Conservation (phyloP, 2,888 invertebrate species). For the Asteroscopus sphinx region DNA sequence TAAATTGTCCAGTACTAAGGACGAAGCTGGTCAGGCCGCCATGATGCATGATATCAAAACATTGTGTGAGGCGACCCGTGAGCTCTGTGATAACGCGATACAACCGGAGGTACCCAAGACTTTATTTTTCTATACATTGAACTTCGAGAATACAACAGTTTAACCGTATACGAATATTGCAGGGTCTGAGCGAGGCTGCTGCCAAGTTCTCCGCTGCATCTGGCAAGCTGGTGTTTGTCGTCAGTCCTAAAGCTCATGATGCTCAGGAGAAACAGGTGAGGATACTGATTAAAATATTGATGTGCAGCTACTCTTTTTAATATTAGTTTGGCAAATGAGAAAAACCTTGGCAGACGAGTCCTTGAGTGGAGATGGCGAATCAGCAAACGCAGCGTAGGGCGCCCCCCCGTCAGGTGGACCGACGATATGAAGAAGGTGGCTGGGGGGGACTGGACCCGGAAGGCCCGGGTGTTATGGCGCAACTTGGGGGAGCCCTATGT, state of each 20-base stretch:
- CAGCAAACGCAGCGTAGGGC: too few species aligned
- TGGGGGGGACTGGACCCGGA: too few species aligned
- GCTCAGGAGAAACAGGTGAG: conserved; percentile 64
- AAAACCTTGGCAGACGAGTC: too few species aligned
- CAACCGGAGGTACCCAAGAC: too few species aligned
- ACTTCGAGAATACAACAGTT: too few species aligned
- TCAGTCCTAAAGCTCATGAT: conserved; percentile 53
- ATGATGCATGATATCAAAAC: conserved; percentile 40
- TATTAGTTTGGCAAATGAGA: too few species aligned
- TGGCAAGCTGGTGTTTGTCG: conserved; percentile 61
- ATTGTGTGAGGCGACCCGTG: conserved; percentile 40
- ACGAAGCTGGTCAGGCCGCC: conserved; percentile 8
- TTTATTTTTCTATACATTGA: too few species aligned
- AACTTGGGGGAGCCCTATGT: too few species aligned
- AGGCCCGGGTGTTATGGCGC: too few species aligned
- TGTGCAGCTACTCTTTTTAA: neutral
- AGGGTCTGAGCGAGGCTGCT: conserved; percentile 54
- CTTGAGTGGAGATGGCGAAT: too few species aligned
- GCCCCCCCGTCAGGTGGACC: too few species aligned
- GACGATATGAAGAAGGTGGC: too few species aligned
- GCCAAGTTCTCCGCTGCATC: conserved; percentile 61
- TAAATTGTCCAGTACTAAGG: conserved; percentile 29
- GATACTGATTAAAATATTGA: neutral
- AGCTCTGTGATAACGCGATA: conserved; percentile 36
- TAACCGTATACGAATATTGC: neutral